Base-by-base conservation (phyloP, 2,113 vertebrate species). In the Tenebrosternarchus preto region DNA sequence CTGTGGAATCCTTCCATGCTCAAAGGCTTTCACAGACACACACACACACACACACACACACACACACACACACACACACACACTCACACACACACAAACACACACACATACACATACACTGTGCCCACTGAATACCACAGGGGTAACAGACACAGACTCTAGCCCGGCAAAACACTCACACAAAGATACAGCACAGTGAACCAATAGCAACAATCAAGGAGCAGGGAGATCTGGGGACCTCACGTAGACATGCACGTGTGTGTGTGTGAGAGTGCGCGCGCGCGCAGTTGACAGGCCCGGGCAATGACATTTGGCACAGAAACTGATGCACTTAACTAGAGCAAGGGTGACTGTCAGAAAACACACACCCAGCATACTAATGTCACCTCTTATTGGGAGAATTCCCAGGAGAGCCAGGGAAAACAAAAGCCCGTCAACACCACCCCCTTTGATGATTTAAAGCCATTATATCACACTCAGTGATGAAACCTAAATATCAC, bases 401-500 rank as follows among this genome's bases (percentile, higher is more conserved):
- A 20, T 33, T 0, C 63, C 63, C 63, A 19, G 5, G 63, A n/a
- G 33, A 29, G 20, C 19, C 8, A 8, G 16, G 16, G 8, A 31
- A 36, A 31, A 67, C 33, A 67, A 31, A 67, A 39, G 64, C 64
- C 31, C 33, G 1, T 22, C 33, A 12, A 9, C 15, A 15, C 3
- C 43, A 9, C 12, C 64, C 7, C 17, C 12, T 1, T 33, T 22
- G 24, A 76, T 1, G 25, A 29, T n/a, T 76, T 53, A n/a, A 5
- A 63, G 27, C 17, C 22, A 3, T 60, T 64, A 19, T 64, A 29
- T 50, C 50, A 24, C 5, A 4, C 22, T 6, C 11, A 43, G 27
- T 25, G 27, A n/a, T 50, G 15, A 31, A 33, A 25, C 39, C 29
- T 27, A 66, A 77, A 77, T 77, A 55, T 55, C 43, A 31, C 25